These are phyloP conservation scores for Microctonus brassicae DNA, from an alignment of 2,888 invertebrate genomes.

Conservation along the genomic window DNA sequence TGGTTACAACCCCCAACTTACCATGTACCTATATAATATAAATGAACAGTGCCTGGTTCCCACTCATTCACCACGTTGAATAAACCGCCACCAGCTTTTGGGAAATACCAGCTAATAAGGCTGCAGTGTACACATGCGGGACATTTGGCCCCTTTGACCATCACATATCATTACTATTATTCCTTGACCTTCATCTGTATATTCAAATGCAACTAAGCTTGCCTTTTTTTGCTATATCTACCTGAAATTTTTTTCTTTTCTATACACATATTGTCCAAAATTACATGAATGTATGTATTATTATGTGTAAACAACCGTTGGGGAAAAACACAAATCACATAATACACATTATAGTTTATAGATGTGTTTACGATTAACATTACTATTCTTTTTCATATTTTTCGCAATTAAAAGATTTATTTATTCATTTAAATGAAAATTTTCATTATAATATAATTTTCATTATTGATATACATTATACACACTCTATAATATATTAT, in stretches of 20 bases:
- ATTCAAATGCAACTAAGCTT: not conserved
- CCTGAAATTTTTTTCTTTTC: not conserved
- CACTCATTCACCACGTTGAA: not conserved
- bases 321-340: not conserved
- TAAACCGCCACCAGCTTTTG: conserved; percentile 9
- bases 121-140: conserved; percentile 9
- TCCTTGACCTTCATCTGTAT: not conserved
- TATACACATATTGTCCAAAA: not conserved
- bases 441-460: not conserved
- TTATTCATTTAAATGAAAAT: not conserved
- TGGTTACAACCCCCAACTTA: not conserved
- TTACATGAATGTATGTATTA: not conserved
- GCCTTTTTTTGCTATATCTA: not conserved
- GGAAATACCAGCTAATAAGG: conserved; percentile 3
- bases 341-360: not conserved
- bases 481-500: too few relatives aligned
- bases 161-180: not conserved
- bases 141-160: not conserved
- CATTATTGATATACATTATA: not conserved
- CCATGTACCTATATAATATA: not conserved
- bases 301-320: not conserved
- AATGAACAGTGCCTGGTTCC: too few relatives aligned
- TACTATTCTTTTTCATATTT: not conserved
- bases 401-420: not conserved
- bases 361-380: not conserved